phyloP scores from a whole-genome alignment of 2,888 invertebrate species.

The Plemyria rubiginata region DNA sequence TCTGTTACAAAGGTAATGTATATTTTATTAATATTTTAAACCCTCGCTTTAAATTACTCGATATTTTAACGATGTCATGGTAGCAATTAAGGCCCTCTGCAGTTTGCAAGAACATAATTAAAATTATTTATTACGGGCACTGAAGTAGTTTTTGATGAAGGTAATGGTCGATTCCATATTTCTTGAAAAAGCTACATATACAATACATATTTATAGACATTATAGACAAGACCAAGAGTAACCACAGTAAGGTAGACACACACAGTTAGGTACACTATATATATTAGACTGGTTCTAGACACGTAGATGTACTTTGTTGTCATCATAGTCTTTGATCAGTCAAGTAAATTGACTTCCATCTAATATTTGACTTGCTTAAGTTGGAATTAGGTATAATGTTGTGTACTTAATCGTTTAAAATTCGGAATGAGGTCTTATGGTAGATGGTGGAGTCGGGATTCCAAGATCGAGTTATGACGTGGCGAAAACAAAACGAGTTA shows the following conservation, averaged over 20 bases:
- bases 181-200: no score
- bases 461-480: conserved; percentile 79
- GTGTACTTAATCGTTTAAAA: conserved; percentile 36
- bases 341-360: conserved; percentile 7
- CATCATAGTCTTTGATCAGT: background rate
- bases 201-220: no score
- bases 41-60: conserved; percentile 24
- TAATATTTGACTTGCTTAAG: conserved; percentile 9
- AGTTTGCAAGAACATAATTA: conserved; percentile 16
- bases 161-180: no score
- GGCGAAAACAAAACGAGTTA: conserved; percentile 82
- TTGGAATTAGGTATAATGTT: conserved; percentile 16
- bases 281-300: background rate
- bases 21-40: conserved; percentile 32
- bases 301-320: background rate
- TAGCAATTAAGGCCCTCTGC: conserved; percentile 23
- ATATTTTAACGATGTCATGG: conserved; percentile 27
- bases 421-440: conserved; percentile 41
- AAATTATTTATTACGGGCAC: conserved; percentile 4
- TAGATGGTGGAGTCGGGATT: conserved; percentile 55
- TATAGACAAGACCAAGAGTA: no score
- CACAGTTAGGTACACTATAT: no score
- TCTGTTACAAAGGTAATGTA: conserved; percentile 33
- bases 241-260: no score
- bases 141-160: conserved; percentile 20